A percentile compares a stretch with the other conserved stretches of the same genome.
Conservation (phyloP, 2,113 vertebrate species). For the Bubalus kerabau region DNA sequence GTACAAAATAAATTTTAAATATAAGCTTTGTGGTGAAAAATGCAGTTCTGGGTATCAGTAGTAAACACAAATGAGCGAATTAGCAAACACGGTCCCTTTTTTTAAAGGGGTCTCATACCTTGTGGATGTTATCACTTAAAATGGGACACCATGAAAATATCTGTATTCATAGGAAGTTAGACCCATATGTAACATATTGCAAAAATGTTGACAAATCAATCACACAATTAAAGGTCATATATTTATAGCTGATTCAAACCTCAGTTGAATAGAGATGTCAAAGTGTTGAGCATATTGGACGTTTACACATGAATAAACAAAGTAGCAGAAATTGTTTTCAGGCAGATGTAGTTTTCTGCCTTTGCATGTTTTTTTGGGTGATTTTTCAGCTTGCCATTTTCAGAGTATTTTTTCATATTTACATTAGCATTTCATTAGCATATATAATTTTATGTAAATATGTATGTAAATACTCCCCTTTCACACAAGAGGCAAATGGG, state of each 20-base stretch:
- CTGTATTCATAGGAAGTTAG: not conserved
- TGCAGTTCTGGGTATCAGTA: not conserved
- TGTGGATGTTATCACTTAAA: not conserved
- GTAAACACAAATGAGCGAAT: not conserved
- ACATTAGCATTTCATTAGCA: constrained; percentile 44
- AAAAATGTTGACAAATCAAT: constrained; percentile 55
- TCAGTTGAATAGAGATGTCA: constrained; percentile 55
- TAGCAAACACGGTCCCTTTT: not conserved
- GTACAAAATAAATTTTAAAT: not conserved
- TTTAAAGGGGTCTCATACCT: not conserved
- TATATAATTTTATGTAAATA: constrained; percentile 7
- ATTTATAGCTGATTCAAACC: constrained; percentile 50
- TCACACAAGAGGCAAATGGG: not conserved
- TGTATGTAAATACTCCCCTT: not conserved
- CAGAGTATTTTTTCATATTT: constrained; percentile 53
- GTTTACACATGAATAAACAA: constrained; percentile 65
- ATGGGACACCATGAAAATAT: not conserved
- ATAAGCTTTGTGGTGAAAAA: not conserved
- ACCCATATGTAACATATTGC: not conserved
- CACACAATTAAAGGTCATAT: constrained; percentile 47
- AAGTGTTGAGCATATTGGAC: constrained; percentile 46
- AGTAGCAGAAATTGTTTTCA: constrained; percentile 49
- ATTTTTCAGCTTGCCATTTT: constrained; percentile 52
- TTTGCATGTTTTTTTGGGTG: constrained; percentile 30
- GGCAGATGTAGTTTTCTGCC: not conserved